Percentiles rank a stretch among this genome's conserved stretches.
These are phyloP conservation scores for Apis florea DNA, from an alignment of 1,140 invertebrate species.

Conservation along the genomic window DNA sequence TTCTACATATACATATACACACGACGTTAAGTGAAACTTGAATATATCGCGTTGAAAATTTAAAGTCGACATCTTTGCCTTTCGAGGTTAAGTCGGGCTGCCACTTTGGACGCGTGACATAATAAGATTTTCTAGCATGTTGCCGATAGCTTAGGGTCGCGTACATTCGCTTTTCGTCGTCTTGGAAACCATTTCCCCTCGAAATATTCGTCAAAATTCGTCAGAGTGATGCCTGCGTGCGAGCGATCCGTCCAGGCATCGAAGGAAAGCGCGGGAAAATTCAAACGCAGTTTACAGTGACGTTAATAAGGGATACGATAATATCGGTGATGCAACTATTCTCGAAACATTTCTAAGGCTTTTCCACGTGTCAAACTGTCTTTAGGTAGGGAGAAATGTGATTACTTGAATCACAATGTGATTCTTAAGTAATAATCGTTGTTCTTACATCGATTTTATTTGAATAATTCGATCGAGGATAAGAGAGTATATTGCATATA, in stretches of 20 bases:
- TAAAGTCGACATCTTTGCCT: not conserved
- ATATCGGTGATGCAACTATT: not conserved
- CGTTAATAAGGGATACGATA: not conserved
- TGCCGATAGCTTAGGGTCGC: not conserved
- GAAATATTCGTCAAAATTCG: not conserved
- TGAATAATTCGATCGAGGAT: too few species aligned
- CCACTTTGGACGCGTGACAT: not conserved
- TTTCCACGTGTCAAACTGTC: not conserved
- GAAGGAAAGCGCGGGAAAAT: not conserved
- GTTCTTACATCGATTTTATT: too few species aligned
- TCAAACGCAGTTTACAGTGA: too few species aligned
- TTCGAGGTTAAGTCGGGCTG: not conserved
- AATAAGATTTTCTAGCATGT: slow-evolving; percentile 2
- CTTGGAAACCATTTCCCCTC: not conserved
- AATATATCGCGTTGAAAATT: not conserved
- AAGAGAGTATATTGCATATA: too few species aligned
- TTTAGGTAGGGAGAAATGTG: not conserved
- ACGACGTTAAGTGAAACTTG: not conserved
- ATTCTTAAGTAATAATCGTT: too few species aligned
- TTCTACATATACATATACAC: not conserved
- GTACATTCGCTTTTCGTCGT: not conserved
- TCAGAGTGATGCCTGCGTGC: not conserved
- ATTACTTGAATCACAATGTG: not conserved
- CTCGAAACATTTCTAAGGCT: slow-evolving; percentile 5
- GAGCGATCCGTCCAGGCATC: not conserved